These are phyloP conservation scores for Entelurus aequoreus DNA, from an alignment of 2,113 vertebrate species.

Conservation along the genomic window DNA sequence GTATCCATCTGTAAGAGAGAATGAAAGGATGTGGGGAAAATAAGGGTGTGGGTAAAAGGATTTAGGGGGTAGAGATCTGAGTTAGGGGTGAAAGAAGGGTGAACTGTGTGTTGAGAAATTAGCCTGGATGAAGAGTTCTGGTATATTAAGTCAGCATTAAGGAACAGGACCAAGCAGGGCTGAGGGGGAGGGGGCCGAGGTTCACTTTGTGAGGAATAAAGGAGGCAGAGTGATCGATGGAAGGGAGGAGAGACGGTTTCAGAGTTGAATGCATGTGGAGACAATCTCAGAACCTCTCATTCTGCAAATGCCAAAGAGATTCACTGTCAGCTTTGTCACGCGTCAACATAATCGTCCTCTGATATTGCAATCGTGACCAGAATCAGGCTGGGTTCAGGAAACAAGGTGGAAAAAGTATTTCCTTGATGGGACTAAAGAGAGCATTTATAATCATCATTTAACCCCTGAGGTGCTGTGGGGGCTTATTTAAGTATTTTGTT, in stretches of 20 bases:
- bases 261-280: conserved; percentile 37
- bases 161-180: conserved; percentile 41
- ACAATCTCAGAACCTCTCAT: conserved; percentile 38
- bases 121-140: conserved; percentile 64
- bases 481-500: too few relatives aligned
- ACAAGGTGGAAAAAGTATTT: neutral
- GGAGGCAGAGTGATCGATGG: conserved; percentile 65
- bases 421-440: too few relatives aligned
- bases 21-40: conserved; percentile 22
- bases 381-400: neutral
- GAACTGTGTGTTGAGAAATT: conserved; percentile 63
- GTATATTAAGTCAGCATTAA: conserved; percentile 69
- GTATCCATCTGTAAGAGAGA: conserved; percentile 50
- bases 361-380: conserved; percentile 1
- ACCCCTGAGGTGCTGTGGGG: too few relatives aligned
- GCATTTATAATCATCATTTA: too few relatives aligned
- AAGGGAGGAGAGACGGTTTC: conserved; percentile 39
- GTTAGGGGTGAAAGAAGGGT: conserved; percentile 49
- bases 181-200: conserved; percentile 28
- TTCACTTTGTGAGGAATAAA: conserved; percentile 51
- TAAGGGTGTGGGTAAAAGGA: conserved; percentile 39
- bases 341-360: neutral
- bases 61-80: conserved; percentile 20
- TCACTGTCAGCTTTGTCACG: neutral
- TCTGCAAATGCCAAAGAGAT: conserved; percentile 3